Evolutionary conservation across 2,113 vertebrate species (phyloP), one percentile per base, ranked within the genome.

Genomic region (Regulus satrapa): DNA sequence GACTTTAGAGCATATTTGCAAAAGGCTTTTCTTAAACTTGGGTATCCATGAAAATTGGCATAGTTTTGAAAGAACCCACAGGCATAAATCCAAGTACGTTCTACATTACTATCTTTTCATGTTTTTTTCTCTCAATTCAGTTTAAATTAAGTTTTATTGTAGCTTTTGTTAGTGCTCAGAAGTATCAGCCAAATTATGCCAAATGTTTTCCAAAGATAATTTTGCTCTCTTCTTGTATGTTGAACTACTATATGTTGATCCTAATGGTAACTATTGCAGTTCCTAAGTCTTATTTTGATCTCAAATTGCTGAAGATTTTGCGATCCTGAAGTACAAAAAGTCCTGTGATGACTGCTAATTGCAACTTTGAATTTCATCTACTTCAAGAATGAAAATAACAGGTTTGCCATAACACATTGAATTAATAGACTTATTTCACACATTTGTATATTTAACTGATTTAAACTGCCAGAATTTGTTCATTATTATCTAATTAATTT

Each of bases 151-250:
- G 5, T 93, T 94, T 89, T 84, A 94, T 80, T 92, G 73, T 78
- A 92, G 74, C 89, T 93, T 92, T 95, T 88, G 58, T 94, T 89
- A 71, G 55, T 58, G 36, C 49, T 94, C 62, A 94, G 75, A 94
- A 96, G 72, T 93, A 63, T 38, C 41, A 95, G 81, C 75, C 86
- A 95, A 96, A 92, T 92, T 46, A 83, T 91, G 78, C 41, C 86
- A 88, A 96, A 96, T 85, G 81, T 95, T 93, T 92, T 93, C 71
- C 58, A 72, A 95, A 81, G 84, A 95, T 75, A 93, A 89, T 95
- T 95, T 93, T 11, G 1, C 21, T 88, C 23, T 43, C 11, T 77
- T 85, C 48, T 83, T 82, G 29, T 48, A 67, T 62, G 26, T 21
- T 80, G 49, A 92, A 73, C 58, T 73, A 43, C 49, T 55, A 55